phyloP scores from a whole-genome alignment of 2,113 vertebrate species.

The Paralichthys olivaceus region DNA sequence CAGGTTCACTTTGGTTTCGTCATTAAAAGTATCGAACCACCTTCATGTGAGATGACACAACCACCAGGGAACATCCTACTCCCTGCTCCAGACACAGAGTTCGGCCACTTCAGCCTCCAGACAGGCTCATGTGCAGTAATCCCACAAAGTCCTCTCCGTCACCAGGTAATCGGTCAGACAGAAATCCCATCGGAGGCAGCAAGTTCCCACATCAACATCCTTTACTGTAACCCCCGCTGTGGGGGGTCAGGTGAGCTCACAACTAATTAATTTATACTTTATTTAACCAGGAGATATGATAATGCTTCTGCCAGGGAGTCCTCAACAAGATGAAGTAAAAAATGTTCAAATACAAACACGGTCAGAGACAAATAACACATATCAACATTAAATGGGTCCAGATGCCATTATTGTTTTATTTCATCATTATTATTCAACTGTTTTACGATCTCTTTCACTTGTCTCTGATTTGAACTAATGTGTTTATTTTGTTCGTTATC shows the following conservation, averaged over 20 bases:
- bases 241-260: not conserved
- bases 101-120: conserved; percentile 60
- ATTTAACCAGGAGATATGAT: too few species aligned
- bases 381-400: too few species aligned
- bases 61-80: conserved; percentile 18
- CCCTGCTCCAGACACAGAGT: not conserved
- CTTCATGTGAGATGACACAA: conserved; percentile 17
- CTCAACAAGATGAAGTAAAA: too few species aligned
- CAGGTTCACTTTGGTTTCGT: not conserved
- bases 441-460: not conserved
- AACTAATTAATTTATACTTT: too few species aligned
- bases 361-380: too few species aligned
- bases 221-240: conserved; percentile 15
- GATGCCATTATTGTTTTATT: not conserved
- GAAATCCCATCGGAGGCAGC: conserved; percentile 36
- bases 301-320: too few species aligned
- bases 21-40: not conserved
- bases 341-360: too few species aligned
- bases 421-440: not conserved
- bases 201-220: conserved; percentile 15
- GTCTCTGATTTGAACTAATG: not conserved
- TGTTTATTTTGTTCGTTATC: not conserved
- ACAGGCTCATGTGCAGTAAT: conserved; percentile 72
- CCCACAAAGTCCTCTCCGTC: conserved; percentile 65
- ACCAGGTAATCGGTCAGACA: conserved; percentile 67